Evolutionary conservation across 2,888 invertebrate species (phyloP).

Genomic region (Ornithoptera alexandrae): DNA sequence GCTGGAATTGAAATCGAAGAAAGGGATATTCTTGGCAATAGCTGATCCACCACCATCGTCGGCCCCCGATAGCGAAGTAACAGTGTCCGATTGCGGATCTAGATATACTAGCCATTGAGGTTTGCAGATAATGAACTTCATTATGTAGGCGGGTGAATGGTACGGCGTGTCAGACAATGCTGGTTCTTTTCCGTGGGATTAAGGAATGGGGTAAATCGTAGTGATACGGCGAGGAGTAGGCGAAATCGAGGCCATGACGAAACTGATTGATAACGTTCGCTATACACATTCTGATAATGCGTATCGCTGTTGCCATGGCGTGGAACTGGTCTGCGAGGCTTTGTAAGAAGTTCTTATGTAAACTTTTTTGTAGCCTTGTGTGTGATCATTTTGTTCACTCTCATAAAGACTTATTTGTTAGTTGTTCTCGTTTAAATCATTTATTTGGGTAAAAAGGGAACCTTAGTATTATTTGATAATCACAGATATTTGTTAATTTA

Average conservation of each 20-base stretch:
- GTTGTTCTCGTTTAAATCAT: no score
- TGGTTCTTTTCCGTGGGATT: slow-evolving; percentile 46
- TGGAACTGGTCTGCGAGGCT: neutral
- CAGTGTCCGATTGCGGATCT: slow-evolving; percentile 19
- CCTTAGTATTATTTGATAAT: no score
- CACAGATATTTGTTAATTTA: no score
- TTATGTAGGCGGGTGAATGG: slow-evolving; percentile 26
- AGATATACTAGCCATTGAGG: slow-evolving; percentile 34
- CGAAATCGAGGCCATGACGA: slow-evolving; percentile 70
- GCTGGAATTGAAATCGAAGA: slow-evolving; percentile 44
- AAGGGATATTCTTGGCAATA: slow-evolving; percentile 52
- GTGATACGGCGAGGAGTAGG: slow-evolving; percentile 68
- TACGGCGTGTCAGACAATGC: slow-evolving; percentile 42
- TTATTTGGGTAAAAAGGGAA: no score
- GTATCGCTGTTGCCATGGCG: slow-evolving; percentile 55
- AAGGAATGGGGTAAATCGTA: slow-evolving; percentile 72
- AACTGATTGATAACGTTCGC: slow-evolving; percentile 72
- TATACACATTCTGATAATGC: slow-evolving; percentile 56
- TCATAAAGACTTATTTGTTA: neutral
- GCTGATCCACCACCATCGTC: slow-evolving; percentile 39
- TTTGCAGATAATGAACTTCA: slow-evolving; percentile 9
- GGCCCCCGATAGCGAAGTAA: slow-evolving; percentile 26
- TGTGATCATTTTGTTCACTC: neutral
- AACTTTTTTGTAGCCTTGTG: slow-evolving; percentile 10
- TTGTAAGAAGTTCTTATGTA: slow-evolving; percentile 6